Evolutionary conservation across 2,797 vertebrate species (phyloP), one percentile per base, ranked within the genome.

Genomic region (Lacerta viridis): DNA sequence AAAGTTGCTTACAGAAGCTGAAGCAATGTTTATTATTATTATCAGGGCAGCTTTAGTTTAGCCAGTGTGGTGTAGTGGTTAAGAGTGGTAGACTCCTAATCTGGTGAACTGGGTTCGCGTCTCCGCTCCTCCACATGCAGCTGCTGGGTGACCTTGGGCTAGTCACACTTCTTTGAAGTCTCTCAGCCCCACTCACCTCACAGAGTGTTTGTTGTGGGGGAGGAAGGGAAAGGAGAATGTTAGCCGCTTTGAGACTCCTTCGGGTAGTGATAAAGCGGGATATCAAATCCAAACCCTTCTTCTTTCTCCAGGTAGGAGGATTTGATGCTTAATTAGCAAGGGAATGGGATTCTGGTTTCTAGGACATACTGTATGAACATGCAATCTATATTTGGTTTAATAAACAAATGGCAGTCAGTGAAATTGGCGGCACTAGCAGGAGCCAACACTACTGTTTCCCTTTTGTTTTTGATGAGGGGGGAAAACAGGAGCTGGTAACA

Each of bases 11-110:
- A 36, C 5, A 1, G 23, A 81, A 87, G 74, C 7, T n/a, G 10
- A 50, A 83, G n/a, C 10, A 50, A 6, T 69, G 50, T 90, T 97
- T 93, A 95, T 97, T 55, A 1, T 96, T 90, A 96, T 93, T 92
- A 96, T 75, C 75, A 61, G 89, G 87, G 88, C 91, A 89, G 84
- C 90, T 95, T 55, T 92, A 92, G 91, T 89, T 86, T 33, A 33
- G 33, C 33, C 33, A 33, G 33, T 33, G 33, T 33, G 33, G 33
- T 33, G 33, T 33, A 33, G 33, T 33, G 33, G 33, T 33, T 33
- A 33, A 33, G 33, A 33, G 33, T 33, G 33, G 33, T 33, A 33
- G 33, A 33, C 33, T 33, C 33, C 33, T 33, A 33, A 33, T 33
- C 33, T 33, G 33, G 33, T 33, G 33, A 33, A 33, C 33, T 33